Evolutionary conservation across 2,888 invertebrate species (phyloP).

Genomic region (Metellina segmentata): DNA sequence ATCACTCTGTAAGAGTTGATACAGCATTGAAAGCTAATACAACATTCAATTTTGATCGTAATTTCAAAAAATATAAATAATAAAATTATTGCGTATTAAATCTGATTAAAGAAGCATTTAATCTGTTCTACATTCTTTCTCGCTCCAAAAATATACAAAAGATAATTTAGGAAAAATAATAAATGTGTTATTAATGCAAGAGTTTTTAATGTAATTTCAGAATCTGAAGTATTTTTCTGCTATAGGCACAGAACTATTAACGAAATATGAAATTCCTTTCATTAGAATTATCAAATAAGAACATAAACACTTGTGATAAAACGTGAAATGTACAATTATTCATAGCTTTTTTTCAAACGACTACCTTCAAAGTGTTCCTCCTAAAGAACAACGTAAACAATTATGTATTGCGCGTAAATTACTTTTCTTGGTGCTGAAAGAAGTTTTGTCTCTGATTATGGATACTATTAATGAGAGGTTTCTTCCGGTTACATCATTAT

Average conservation of each 20-base stretch:
- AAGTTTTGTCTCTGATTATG: background rate
- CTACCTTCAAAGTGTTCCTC: background rate
- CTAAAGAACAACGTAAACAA: background rate
- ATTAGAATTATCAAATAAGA: background rate
- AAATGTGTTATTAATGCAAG: no score
- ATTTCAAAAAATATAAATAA: no score
- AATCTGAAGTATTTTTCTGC: no score
- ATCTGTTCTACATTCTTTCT: no score
- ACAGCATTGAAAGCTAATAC: no score
- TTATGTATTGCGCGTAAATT: background rate
- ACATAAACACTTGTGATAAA: background rate
- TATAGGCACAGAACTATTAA: background rate
- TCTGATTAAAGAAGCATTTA: no score
- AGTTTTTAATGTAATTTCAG: no score
- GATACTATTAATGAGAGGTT: background rate
- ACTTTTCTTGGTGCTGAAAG: background rate
- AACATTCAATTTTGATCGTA: no score
- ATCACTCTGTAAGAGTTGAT: no score
- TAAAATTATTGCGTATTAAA: no score
- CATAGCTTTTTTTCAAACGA: background rate
- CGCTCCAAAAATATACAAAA: no score
- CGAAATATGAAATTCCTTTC: background rate
- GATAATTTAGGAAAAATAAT: no score
- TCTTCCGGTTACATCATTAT: background rate
- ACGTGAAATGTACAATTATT: background rate